A percentile compares a stretch with the other conserved stretches of the same genome.
Evolutionary conservation across 1,140 invertebrate genomes (phyloP).

Genomic region (Globodera rostochiensis): DNA sequence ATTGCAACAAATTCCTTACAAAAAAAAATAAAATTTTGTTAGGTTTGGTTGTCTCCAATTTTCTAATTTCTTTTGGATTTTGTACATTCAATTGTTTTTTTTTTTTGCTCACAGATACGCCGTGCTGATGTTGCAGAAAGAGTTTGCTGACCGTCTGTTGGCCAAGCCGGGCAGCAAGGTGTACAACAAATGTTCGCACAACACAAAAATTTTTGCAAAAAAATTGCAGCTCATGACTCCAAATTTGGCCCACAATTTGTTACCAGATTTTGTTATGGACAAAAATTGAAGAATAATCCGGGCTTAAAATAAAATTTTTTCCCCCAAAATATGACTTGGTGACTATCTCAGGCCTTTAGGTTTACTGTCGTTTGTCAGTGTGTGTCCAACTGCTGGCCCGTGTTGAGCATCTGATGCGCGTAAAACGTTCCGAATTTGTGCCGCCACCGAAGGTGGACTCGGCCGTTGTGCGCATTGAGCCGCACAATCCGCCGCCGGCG

Average conservation of each 20-base stretch:
- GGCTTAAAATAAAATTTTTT: too few relatives aligned
- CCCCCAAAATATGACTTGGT: too few relatives aligned
- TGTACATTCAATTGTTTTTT: too few relatives aligned
- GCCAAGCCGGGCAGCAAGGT: slow-evolving; percentile 96
- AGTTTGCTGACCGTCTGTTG: slow-evolving; percentile 94
- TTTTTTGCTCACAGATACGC: slow-evolving; percentile 77
- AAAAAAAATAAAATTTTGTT: background rate
- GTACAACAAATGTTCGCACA: too few relatives aligned
- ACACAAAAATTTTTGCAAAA: too few relatives aligned
- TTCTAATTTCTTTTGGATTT: too few relatives aligned
- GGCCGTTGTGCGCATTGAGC: slow-evolving; percentile 95
- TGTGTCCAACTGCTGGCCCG: slow-evolving; percentile 92
- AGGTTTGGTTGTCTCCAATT: too few relatives aligned
- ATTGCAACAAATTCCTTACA: background rate
- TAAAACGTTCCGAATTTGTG: slow-evolving; percentile 91
- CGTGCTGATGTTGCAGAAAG: slow-evolving; percentile 96
- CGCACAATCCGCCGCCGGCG: slow-evolving; percentile 89
- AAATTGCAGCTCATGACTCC: too few relatives aligned
- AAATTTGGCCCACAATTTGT: too few relatives aligned
- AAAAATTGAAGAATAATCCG: too few relatives aligned
- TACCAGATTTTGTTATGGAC: too few relatives aligned
- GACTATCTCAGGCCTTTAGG: background rate
- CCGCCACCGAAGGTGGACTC: slow-evolving; percentile 92
- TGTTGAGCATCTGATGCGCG: slow-evolving; percentile 96
- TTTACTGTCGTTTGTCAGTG: slow-evolving; percentile 89